A percentile compares a stretch with the other conserved stretches of the same genome.
Evolutionary conservation across 2,888 invertebrate species (phyloP).

Genomic region (Drosophila algonquin): DNA sequence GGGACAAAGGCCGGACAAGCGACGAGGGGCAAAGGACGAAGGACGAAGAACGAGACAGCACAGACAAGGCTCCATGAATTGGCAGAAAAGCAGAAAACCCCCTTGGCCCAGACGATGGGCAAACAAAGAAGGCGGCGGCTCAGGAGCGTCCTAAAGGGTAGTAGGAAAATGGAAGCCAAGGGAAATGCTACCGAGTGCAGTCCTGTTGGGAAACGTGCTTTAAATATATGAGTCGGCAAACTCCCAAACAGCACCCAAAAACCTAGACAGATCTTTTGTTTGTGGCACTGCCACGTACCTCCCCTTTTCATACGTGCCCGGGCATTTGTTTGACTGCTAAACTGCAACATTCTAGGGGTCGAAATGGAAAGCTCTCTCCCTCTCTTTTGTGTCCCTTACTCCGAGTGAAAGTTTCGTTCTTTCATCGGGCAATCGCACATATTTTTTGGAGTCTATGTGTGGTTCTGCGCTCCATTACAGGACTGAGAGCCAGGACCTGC

Average conservation of each 20-base stretch:
- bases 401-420: conserved; percentile 49
- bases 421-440: conserved; percentile 9
- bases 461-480: no score
- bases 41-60: conserved; percentile 19
- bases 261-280: conserved; percentile 50
- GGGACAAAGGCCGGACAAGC: conserved; percentile 33
- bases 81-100: conserved; percentile 51
- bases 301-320: conserved; percentile 57
- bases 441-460: not conserved
- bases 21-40: conserved; percentile 2
- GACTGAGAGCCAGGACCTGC: not conserved
- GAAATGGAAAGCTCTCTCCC: conserved; percentile 64
- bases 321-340: conserved; percentile 70
- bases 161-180: not conserved
- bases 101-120: conserved; percentile 71
- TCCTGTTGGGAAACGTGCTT: conserved; percentile 31
- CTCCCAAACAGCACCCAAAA: conserved; percentile 18
- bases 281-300: conserved; percentile 22
- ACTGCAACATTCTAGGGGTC: conserved; percentile 49
- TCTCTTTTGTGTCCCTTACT: conserved; percentile 2
- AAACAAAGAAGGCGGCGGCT: conserved; percentile 63
- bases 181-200: not conserved
- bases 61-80: conserved; percentile 68
- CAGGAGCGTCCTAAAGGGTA: conserved; percentile 23
- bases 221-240: conserved; percentile 33